Percentiles rank a stretch among this genome's conserved stretches.
These are phyloP conservation scores for Torymus aiolomorphi DNA, from an alignment of 2,888 invertebrate genomes.

Conservation along the genomic window DNA sequence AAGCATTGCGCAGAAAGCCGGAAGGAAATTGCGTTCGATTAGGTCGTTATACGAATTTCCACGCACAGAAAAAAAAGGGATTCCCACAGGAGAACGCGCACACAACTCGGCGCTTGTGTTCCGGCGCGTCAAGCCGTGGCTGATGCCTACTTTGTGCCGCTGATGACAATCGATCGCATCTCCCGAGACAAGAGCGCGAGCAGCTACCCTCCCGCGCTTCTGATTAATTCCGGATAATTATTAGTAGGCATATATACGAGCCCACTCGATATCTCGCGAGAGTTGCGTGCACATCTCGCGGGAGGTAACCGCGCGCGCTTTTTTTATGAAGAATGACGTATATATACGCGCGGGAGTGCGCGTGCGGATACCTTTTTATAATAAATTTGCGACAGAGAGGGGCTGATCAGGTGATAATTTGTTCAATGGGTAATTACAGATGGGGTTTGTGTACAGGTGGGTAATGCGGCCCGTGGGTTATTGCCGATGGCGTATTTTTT, in stretches of 20 bases:
- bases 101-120: slow-evolving; percentile 12
- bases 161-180: slow-evolving; percentile 12
- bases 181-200: neutral
- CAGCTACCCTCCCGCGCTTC: neutral
- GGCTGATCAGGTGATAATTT: slow-evolving; percentile 22
- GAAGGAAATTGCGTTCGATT: slow-evolving; percentile 43
- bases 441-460: neutral
- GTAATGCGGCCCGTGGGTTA: slow-evolving; percentile 12
- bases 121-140: slow-evolving; percentile 29
- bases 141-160: slow-evolving; percentile 11
- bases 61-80: neutral
- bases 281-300: neutral
- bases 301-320: too few relatives aligned
- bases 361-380: slow-evolving; percentile 23
- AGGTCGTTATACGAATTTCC: slow-evolving; percentile 40
- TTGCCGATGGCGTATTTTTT: neutral
- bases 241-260: neutral
- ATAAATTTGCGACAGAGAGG: neutral
- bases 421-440: slow-evolving; percentile 49
- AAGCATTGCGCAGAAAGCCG: neutral
- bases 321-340: too few relatives aligned
- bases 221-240: slow-evolving; percentile 46
- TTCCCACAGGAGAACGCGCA: neutral
- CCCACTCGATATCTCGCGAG: slow-evolving; percentile 19
- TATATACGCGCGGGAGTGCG: neutral